These are phyloP conservation scores for Carassius carassius DNA, from an alignment of 2,113 vertebrate genomes.

Conservation along the genomic window DNA sequence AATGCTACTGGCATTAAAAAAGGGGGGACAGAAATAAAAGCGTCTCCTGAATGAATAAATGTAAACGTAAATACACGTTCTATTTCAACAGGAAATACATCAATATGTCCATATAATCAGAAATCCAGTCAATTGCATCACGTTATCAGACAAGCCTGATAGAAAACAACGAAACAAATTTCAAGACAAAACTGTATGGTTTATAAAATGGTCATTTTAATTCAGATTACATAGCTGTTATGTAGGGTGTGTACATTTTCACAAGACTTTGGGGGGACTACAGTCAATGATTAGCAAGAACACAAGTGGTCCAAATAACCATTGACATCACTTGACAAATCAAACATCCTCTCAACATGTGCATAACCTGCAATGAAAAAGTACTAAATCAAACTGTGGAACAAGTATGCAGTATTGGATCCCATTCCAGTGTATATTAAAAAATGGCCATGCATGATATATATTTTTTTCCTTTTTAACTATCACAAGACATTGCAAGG, in stretches of 20 bases:
- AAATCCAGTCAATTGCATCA: not conserved
- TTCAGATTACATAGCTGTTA: constrained; percentile 86
- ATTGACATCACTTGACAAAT: constrained; percentile 77
- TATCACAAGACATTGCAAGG: constrained; percentile 50
- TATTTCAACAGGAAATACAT: not conserved
- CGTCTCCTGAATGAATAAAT: too few relatives aligned
- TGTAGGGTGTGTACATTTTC: constrained; percentile 83
- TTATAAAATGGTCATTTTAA: constrained; percentile 91
- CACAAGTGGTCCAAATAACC: constrained; percentile 83
- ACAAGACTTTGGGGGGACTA: constrained; percentile 85
- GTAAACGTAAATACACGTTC: too few relatives aligned
- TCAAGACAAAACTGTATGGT: constrained; percentile 61
- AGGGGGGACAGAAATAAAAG: too few relatives aligned
- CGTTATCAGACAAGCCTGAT: not conserved
- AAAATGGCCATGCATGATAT: constrained; percentile 62
- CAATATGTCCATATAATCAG: not conserved
- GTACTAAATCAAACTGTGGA: constrained; percentile 77
- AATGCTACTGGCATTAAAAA: not conserved
- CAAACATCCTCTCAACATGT: constrained; percentile 79
- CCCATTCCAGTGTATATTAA: constrained; percentile 77
- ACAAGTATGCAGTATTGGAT: constrained; percentile 71
- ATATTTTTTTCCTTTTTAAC: constrained; percentile 23
- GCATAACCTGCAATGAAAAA: constrained; percentile 83
- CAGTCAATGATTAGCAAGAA: constrained; percentile 85
- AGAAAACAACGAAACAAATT: not conserved